Base-by-base conservation (phyloP, 2,797 vertebrate species). In the Pelochelys cantorii region DNA sequence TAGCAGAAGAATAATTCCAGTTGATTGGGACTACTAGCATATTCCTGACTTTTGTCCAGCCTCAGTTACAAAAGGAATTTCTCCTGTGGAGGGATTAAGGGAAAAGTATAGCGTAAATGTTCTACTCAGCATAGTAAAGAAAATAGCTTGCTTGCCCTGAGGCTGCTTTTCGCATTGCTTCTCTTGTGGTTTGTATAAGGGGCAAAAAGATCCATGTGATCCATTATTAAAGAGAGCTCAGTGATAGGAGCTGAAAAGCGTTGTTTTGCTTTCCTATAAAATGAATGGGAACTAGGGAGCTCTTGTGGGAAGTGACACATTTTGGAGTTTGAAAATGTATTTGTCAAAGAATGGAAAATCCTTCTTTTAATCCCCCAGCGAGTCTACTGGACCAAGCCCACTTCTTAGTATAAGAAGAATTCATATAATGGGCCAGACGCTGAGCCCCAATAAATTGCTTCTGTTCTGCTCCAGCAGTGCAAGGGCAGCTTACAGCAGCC, bases 1-100 rank as follows among this genome's bases (percentile, higher is more conserved):
- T 54, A 89, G 83, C 11, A 81, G 92, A 94, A n/a, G 71, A 77
- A 94, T 93, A 93, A 96, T 91, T 37, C 89, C 27, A 78, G 81
- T 74, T 5, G 29, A 85, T 85, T 87, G 77, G 74, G 56, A 42
- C 54, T 94, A 81, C 86, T 94, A 95, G 34, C 37, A 83, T 29
- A 80, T 22, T 84, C 81, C 42, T 83, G 68, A 79, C 53, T 92
- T 31, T 93, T 1, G 0, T n/a, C 54, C 62, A 65, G 82, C 68
- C 80, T 90, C 90, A 95, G 92, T 91, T 91, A 88, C 3, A 81
- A 74, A 60, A 87, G 5, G 92, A 95, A 74, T 80, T 78, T 82
- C 84, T 93, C 54, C 65, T 88, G 78, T 85, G 80, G 74, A 37
- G 34, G 34, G 37, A 84, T 5, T 0, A 11, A 90, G 81, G 87